These are phyloP conservation scores for Epicampocera succincta DNA, from an alignment of 2,888 invertebrate species.

Conservation along the genomic window DNA sequence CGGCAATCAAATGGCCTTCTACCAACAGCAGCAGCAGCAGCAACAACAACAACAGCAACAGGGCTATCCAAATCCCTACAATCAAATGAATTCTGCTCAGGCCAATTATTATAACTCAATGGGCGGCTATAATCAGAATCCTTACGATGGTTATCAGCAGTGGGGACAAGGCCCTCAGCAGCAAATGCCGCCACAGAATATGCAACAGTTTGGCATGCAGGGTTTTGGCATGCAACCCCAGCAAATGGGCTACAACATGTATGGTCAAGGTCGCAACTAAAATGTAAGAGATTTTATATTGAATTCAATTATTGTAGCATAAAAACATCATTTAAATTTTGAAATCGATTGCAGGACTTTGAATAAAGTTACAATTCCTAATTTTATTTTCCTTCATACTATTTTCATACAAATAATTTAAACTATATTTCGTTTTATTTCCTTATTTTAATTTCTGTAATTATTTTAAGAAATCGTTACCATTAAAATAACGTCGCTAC, in stretches of 20 bases:
- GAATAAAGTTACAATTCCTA: too few species aligned
- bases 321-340: not conserved
- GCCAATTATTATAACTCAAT: constrained; percentile 67
- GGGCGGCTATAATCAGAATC: constrained; percentile 69
- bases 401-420: too few species aligned
- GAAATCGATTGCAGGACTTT: not conserved
- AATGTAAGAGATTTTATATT: constrained; percentile 9
- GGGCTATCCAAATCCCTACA: constrained; percentile 64
- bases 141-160: constrained; percentile 65
- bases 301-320: not conserved
- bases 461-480: not conserved
- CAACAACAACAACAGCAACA: constrained; percentile 69
- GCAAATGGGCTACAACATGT: constrained; percentile 74
- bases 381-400: too few species aligned
- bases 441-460: not conserved
- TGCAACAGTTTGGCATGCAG: constrained; percentile 70
- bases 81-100: constrained; percentile 68
- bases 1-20: constrained; percentile 70
- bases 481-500: not conserved
- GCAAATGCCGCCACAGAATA: constrained; percentile 64
- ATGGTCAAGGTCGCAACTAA: constrained; percentile 71
- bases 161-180: constrained; percentile 65
- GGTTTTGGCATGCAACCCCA: constrained; percentile 71
- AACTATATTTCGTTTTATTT: too few species aligned
- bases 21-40: constrained; percentile 72